Evolutionary conservation across 2,888 invertebrate genomes (phyloP), one percentile per base, ranked within the genome.

Genomic region (Caenorhabditis sinica): DNA sequence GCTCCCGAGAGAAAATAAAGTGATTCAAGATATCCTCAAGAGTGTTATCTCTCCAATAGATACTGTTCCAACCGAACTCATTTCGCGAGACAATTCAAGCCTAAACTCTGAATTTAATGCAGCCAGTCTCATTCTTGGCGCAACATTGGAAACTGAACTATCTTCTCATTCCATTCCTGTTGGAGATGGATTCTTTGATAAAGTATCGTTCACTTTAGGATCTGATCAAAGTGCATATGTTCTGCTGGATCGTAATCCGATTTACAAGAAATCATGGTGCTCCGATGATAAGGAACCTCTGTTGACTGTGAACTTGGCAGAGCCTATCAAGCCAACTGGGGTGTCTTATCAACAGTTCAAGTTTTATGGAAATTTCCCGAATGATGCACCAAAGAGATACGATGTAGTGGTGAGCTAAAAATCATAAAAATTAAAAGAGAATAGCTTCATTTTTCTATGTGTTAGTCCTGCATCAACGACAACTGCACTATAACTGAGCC

Each of bases 351-450:
- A 60, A 28, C 60, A 60, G 17, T 8, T 33, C 0, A n/a, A 33
- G 5, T 60, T 33, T 33, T n/a, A 60, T 33, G 60, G 60, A n/a
- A 33, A 9, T 11, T 5, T 60, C 33, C 60, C 33, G 1, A 28
- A 60, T 17, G 60, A 33, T n/a, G 60, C 60, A 17, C 60, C 60
- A 33, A 60, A 11, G 20, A 60, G 17, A 30, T 60, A 60, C 33
- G 60, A 60, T 60, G 60, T 60, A 20, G 33, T 33, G 33, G 60
- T 60, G 33, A 60, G 60, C 13, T 11, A 11, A 15, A 51, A 4
- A 5, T 53, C 23, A 6, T 2, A 2, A 23, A 25, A 25, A 23
- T 25, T 25, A 9, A 53, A 53, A 3, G 9, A 20, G 23, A 56
- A 28, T 20, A 9, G 8, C 8, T n/a, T 13, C 15, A 25, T 23